A percentile compares a stretch with the other conserved stretches of the same genome.
Conservation (phyloP, 2,797 vertebrate genomes). For the Macropodus opercularis region DNA sequence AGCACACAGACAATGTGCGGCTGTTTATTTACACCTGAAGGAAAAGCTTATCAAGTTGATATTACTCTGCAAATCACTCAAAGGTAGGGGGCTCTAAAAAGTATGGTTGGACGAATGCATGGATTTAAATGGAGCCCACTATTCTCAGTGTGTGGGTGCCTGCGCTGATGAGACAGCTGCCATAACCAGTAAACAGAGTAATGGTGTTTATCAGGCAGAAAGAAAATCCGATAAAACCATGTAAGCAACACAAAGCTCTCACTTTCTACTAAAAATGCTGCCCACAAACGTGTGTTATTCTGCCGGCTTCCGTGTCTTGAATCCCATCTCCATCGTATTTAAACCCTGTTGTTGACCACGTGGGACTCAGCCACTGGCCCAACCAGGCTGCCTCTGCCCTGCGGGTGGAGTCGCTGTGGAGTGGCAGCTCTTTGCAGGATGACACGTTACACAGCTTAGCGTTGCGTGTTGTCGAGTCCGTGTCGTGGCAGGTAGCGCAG, state of each 20-base stretch:
- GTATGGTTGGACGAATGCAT: conserved; percentile 22
- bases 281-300: conserved; percentile 9
- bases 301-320: neutral
- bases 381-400: conserved; percentile 15
- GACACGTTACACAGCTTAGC: conserved; percentile 30
- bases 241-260: conserved; percentile 18
- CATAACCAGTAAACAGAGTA: conserved; percentile 55
- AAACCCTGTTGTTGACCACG: conserved; percentile 12
- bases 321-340: neutral
- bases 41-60: neutral
- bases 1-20: neutral
- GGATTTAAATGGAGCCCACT: conserved; percentile 36
- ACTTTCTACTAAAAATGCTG: conserved; percentile 5
- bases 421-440: conserved; percentile 30
- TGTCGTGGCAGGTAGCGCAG: conserved; percentile 49
- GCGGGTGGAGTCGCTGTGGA: conserved; percentile 30
- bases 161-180: conserved; percentile 35
- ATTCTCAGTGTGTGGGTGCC: conserved; percentile 43
- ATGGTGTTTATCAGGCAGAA: conserved; percentile 47
- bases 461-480: conserved; percentile 29
- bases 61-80: conserved; percentile 16
- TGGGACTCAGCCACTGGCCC: neutral
- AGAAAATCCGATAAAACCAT: conserved; percentile 41
- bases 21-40: conserved; percentile 20
- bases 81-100: conserved; percentile 17